A percentile compares a stretch with the other conserved stretches of the same genome.
Evolutionary conservation across 2,888 invertebrate species (phyloP).

Genomic region (Meteorus cinctellus): DNA sequence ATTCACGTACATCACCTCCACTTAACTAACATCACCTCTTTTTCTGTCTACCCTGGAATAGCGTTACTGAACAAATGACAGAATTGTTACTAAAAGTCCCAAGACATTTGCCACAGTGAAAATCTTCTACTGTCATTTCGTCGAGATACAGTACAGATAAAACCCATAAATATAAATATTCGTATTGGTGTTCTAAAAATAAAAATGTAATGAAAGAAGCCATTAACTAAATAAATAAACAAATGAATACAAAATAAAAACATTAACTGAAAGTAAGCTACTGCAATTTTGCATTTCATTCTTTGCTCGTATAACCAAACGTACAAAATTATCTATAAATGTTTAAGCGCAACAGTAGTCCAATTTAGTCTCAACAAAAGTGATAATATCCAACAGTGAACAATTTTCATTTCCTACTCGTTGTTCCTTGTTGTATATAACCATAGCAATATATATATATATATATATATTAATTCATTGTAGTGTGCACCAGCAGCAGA

Average conservation of each 20-base stretch:
- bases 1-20: too few relatives aligned
- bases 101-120: constrained; percentile 46
- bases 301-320: too few relatives aligned
- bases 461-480: constrained; percentile 5
- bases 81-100: neutral
- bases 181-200: too few relatives aligned
- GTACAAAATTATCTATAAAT: neutral
- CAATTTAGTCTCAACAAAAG: neutral
- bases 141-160: neutral
- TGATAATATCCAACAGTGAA: neutral
- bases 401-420: constrained; percentile 8
- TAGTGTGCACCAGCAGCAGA: neutral
- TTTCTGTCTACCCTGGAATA: too few relatives aligned
- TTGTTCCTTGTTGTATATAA: neutral
- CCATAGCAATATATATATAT: neutral
- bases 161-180: too few relatives aligned
- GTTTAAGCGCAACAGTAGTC: neutral
- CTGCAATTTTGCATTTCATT: too few relatives aligned
- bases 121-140: constrained; percentile 44
- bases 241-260: too few relatives aligned
- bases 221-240: too few relatives aligned
- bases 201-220: too few relatives aligned
- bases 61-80: too few relatives aligned
- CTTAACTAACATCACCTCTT: too few relatives aligned
- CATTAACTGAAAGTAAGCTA: too few relatives aligned